These are phyloP conservation scores for Pagrus major DNA, from an alignment of 2,113 vertebrate genomes.

Conservation along the genomic window DNA sequence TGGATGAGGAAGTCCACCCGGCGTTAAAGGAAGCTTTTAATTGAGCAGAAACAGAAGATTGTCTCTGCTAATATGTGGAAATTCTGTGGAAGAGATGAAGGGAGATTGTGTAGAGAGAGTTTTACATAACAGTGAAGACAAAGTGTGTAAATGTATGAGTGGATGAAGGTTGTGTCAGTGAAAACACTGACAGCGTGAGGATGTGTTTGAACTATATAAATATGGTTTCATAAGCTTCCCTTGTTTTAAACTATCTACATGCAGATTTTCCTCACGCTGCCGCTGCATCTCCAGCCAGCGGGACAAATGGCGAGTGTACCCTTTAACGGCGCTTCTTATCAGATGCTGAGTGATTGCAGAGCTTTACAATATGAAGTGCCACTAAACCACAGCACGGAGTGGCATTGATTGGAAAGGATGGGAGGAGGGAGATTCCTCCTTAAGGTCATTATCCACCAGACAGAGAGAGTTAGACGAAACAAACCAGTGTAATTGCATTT, in stretches of 20 bases:
- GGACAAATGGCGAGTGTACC: slow-evolving; percentile 33
- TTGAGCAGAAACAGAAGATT: slow-evolving; percentile 42
- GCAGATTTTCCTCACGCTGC: slow-evolving; percentile 7
- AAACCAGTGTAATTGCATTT: slow-evolving; percentile 78
- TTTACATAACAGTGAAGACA: slow-evolving; percentile 49
- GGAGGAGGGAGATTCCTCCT: slow-evolving; percentile 62
- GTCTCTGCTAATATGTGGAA: slow-evolving; percentile 31
- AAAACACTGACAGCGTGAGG: slow-evolving; percentile 13
- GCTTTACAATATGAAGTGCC: slow-evolving; percentile 72
- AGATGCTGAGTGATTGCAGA: slow-evolving; percentile 64
- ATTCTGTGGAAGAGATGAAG: slow-evolving; percentile 38
- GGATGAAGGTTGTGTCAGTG: slow-evolving; percentile 13
- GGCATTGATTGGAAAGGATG: slow-evolving; percentile 73
- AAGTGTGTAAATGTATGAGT: background rate
- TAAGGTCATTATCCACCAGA: slow-evolving; percentile 74
- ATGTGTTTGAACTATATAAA: slow-evolving; percentile 38
- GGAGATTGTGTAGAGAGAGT: slow-evolving; percentile 26
- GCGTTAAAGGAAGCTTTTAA: slow-evolving; percentile 47
- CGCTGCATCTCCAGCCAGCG: background rate
- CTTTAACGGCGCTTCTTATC: slow-evolving; percentile 47
- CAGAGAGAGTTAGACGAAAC: slow-evolving; percentile 63
- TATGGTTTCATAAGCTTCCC: slow-evolving; percentile 6
- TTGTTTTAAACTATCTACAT: background rate
- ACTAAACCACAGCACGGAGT: slow-evolving; percentile 64
- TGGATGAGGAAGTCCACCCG: slow-evolving; percentile 32